These are phyloP conservation scores for Pandemis cinnamomeana DNA, from an alignment of 2,888 invertebrate species.

Conservation along the genomic window DNA sequence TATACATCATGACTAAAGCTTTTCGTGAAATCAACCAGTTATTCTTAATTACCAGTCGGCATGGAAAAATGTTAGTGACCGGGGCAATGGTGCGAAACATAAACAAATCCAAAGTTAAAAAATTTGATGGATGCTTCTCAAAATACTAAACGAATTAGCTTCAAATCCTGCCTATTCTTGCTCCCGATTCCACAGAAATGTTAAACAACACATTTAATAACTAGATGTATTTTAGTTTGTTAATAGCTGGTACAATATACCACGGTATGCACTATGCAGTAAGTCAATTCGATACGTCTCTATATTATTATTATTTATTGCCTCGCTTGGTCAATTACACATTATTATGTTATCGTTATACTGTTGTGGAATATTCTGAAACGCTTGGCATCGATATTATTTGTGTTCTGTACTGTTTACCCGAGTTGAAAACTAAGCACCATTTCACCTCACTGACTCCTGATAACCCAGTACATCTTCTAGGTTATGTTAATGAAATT, in stretches of 20 bases:
- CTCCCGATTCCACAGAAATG: not conserved
- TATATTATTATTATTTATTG: not conserved
- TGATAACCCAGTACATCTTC: slow-evolving; percentile 6
- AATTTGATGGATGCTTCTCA: not conserved
- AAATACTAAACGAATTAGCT: not conserved
- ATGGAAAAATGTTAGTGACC: slow-evolving; percentile 28
- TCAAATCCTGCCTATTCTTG: not conserved
- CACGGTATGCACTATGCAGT: not conserved
- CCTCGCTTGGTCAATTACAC: slow-evolving; percentile 13
- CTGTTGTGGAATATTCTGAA: slow-evolving; percentile 10
- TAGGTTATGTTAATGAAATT: slow-evolving; percentile 10
- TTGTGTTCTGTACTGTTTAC: not conserved
- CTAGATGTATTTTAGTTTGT: not conserved
- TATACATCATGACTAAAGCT: slow-evolving; percentile 29
- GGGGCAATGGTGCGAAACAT: not conserved
- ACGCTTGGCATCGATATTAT: not conserved
- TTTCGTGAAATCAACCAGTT: slow-evolving; percentile 27
- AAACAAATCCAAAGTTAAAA: slow-evolving; percentile 11
- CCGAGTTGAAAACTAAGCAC: not conserved
- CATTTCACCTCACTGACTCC: slow-evolving; percentile 3
- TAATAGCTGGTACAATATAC: not conserved
- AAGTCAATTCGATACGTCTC: slow-evolving; percentile 12
- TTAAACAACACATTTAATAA: not conserved
- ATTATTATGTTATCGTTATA: not conserved
- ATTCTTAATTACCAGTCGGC: slow-evolving; percentile 30